Evolutionary conservation across 2,113 vertebrate species (phyloP).

Genomic region (Atractosteus spatula): DNA sequence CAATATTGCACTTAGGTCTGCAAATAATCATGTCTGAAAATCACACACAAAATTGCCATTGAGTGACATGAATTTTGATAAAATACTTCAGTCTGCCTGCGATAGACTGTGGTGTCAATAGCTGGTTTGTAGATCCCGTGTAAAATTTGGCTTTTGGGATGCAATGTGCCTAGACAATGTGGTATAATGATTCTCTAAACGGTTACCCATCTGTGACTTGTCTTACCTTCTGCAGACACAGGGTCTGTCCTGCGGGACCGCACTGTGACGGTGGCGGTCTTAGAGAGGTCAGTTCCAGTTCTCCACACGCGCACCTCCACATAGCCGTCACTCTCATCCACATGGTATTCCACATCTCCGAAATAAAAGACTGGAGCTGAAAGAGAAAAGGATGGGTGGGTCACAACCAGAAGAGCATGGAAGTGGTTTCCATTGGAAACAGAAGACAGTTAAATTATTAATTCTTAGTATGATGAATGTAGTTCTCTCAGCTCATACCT

Average conservation of each 20-base stretch:
- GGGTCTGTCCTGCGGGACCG: slow-evolving; percentile 83
- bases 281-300: slow-evolving; percentile 84
- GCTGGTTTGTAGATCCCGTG: no score
- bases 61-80: no score
- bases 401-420: background rate
- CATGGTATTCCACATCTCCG: slow-evolving; percentile 70
- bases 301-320: slow-evolving; percentile 85
- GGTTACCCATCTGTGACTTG: background rate
- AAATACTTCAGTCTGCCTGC: no score
- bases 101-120: no score
- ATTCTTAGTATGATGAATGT: slow-evolving; percentile 26
- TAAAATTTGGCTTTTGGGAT: no score
- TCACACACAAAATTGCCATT: no score
- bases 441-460: slow-evolving; percentile 35
- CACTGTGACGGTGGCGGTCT: slow-evolving; percentile 78
- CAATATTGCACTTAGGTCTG: no score
- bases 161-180: no score
- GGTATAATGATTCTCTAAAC: no score
- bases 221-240: slow-evolving; percentile 81
- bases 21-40: no score
- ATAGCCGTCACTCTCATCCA: slow-evolving; percentile 82
- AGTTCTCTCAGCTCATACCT: no score
- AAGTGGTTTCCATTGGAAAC: slow-evolving; percentile 31
- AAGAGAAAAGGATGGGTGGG: slow-evolving; percentile 8
- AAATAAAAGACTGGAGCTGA: slow-evolving; percentile 89